These are phyloP conservation scores for Onychostoma macrolepis DNA, from an alignment of 2,113 vertebrate species.

Conservation along the genomic window DNA sequence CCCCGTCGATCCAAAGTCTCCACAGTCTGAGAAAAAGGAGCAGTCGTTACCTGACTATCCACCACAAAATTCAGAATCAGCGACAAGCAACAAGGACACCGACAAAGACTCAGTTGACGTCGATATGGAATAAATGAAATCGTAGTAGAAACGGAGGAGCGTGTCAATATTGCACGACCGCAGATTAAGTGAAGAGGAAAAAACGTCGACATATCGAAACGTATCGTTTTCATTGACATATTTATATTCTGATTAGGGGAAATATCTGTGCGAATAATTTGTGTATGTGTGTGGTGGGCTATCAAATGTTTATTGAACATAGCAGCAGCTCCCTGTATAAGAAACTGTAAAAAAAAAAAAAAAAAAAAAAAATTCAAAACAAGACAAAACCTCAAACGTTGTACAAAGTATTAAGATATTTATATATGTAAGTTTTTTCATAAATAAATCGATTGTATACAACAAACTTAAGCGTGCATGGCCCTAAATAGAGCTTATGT, in stretches of 20 bases:
- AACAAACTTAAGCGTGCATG: constrained; percentile 76
- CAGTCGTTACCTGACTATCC: constrained; percentile 75
- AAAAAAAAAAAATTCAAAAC: background rate
- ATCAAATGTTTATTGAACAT: constrained; percentile 69
- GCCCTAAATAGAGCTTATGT: constrained; percentile 74
- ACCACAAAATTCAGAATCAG: constrained; percentile 69
- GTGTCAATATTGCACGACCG: constrained; percentile 56
- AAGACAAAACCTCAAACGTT: constrained; percentile 90
- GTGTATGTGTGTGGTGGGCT: constrained; percentile 63
- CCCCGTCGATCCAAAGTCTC: constrained; percentile 66
- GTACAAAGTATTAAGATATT: constrained; percentile 99
- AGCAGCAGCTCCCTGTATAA: constrained; percentile 79
- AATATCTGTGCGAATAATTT: constrained; percentile 64
- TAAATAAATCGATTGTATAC: constrained; percentile 94
- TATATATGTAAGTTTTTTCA: constrained; percentile 99
- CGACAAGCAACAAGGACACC: constrained; percentile 69
- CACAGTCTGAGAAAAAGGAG: constrained; percentile 72
- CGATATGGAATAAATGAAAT: constrained; percentile 86
- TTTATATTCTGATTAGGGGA: constrained; percentile 64
- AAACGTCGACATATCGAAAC: constrained; percentile 55
- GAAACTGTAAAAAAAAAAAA: constrained; percentile 73
- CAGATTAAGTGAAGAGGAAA: constrained; percentile 57
- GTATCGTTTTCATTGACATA: constrained; percentile 65
- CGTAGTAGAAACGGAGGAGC: constrained; percentile 57
- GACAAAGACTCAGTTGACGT: constrained; percentile 82